Conservation (phyloP, 1,140 invertebrate genomes). For the Ips typographus region DNA sequence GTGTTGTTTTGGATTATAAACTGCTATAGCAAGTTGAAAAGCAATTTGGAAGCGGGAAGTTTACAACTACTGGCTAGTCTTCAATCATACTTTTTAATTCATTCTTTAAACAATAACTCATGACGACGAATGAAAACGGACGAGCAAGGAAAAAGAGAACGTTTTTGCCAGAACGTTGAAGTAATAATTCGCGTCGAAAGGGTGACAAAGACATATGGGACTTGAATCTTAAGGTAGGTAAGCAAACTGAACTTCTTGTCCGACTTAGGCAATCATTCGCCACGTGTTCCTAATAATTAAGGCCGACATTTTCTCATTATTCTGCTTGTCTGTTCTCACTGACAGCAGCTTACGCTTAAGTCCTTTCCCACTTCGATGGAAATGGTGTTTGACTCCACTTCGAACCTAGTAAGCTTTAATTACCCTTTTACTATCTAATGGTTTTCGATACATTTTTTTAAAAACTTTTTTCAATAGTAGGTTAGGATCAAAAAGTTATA, state of each 20-base stretch:
- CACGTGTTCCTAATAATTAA: constrained; percentile 36
- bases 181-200: constrained; percentile 32
- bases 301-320: constrained; percentile 35
- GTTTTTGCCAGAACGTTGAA: constrained; percentile 23
- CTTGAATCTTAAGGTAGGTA: constrained; percentile 35
- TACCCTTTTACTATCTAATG: neutral
- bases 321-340: constrained; percentile 31
- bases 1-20: neutral
- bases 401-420: constrained; percentile 14
- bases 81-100: constrained; percentile 19
- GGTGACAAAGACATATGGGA: constrained; percentile 34
- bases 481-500: too few species aligned
- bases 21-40: neutral
- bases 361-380: constrained; percentile 23
- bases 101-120: constrained; percentile 20
- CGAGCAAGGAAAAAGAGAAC: constrained; percentile 7
- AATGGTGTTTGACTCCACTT: constrained; percentile 20
- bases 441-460: neutral
- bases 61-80: neutral
- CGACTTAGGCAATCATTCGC: constrained; percentile 33
- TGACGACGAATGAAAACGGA: constrained; percentile 1
- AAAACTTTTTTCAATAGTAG: neutral
- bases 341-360: constrained; percentile 27
- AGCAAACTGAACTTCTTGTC: constrained; percentile 36
- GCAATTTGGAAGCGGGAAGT: neutral